Conservation (phyloP, 2,888 invertebrate species). For the Notodonta dromedarius region DNA sequence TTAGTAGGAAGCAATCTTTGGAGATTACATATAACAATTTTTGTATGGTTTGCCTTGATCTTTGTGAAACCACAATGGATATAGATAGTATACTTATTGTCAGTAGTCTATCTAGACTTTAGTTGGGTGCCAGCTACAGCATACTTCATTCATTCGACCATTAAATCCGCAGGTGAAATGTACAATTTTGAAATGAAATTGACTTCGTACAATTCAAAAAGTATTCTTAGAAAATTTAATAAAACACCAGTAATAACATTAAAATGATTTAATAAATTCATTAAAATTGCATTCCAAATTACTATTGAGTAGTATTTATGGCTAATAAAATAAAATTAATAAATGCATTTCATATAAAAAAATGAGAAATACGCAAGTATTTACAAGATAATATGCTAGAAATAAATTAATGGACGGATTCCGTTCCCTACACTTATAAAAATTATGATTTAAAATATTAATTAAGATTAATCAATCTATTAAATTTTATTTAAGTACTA, state of each 20-base stretch:
- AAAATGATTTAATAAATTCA: constrained; percentile 47
- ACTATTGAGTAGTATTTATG: constrained; percentile 48
- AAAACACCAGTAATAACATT: constrained; percentile 23
- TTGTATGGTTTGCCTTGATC: too few relatives aligned
- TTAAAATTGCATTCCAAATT: constrained; percentile 37
- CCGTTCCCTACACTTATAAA: constrained; percentile 24
- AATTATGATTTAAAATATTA: too few relatives aligned
- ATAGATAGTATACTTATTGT: too few relatives aligned
- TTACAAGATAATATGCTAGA: constrained; percentile 52
- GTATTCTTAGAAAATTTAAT: neutral
- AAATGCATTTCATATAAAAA: constrained; percentile 60
- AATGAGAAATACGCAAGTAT: constrained; percentile 38
- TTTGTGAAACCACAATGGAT: too few relatives aligned
- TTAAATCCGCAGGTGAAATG: too few relatives aligned
- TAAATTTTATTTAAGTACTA: neutral
- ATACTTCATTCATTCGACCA: too few relatives aligned
- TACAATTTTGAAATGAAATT: too few relatives aligned
- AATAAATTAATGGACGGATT: constrained; percentile 53
- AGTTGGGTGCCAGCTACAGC: too few relatives aligned
- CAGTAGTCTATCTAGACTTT: too few relatives aligned
- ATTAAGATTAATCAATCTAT: neutral
- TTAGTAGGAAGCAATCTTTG: too few relatives aligned
- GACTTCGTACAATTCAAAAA: too few relatives aligned
- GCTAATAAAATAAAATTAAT: constrained; percentile 68
- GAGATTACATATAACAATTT: too few relatives aligned